Conservation (phyloP, 2,797 vertebrate species). For the Vultur gryphus region DNA sequence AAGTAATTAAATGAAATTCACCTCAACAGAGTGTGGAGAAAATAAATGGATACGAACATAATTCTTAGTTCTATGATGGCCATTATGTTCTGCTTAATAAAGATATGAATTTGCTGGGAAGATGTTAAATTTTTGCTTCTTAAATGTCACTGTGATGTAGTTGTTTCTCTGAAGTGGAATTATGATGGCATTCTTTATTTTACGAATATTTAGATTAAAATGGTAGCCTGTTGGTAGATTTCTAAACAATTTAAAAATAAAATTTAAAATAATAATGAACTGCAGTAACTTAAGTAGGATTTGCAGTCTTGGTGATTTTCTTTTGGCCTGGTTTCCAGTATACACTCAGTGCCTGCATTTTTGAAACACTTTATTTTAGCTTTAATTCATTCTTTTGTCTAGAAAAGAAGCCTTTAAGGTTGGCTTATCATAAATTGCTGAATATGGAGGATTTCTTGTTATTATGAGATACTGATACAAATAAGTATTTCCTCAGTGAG, state of each 20-base stretch:
- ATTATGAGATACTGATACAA: neutral
- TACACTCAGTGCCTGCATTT: neutral
- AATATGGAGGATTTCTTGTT: neutral
- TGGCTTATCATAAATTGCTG: neutral
- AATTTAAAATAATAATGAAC: neutral
- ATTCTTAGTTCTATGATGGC: neutral
- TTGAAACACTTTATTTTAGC: neutral
- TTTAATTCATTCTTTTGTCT: neutral
- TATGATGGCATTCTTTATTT: neutral
- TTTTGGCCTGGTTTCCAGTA: neutral
- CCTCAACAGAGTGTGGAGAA: neutral
- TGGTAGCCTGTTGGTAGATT: neutral
- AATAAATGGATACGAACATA: neutral
- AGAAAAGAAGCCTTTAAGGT: neutral
- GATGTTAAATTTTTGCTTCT: neutral
- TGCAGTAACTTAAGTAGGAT: neutral
- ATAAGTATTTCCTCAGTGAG: neutral
- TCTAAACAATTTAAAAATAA: neutral
- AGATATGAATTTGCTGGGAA: neutral
- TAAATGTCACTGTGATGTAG: neutral
- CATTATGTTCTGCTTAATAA: neutral
- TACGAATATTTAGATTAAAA: neutral
- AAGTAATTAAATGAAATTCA: conserved; percentile 68
- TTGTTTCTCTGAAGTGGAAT: neutral
- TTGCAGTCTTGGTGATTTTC: neutral